A percentile compares a stretch with the other conserved stretches of the same genome.
Evolutionary conservation across 1,140 invertebrate genomes (phyloP).

Genomic region (Listronotus oregonensis): DNA sequence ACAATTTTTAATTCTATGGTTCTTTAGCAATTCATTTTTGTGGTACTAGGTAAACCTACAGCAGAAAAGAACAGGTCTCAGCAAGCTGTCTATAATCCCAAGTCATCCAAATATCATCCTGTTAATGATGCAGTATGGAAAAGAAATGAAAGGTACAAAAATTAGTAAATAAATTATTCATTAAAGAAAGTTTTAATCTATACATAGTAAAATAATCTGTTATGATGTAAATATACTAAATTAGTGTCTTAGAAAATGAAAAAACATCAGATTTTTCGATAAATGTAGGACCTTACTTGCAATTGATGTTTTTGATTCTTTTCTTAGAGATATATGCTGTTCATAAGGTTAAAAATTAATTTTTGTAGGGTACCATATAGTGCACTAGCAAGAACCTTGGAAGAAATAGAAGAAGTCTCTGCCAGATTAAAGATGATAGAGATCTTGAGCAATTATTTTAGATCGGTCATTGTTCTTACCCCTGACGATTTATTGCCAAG

Average conservation of each 20-base stretch:
- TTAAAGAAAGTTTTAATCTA: too few species aligned
- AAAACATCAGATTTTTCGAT: too few species aligned
- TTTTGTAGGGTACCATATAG: conserved; percentile 85
- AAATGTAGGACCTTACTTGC: too few species aligned
- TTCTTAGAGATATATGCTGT: too few species aligned
- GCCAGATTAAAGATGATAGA: conserved; percentile 93
- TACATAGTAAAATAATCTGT: too few species aligned
- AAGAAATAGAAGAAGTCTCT: conserved; percentile 88
- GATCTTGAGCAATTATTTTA: conserved; percentile 91
- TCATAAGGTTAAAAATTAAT: too few species aligned
- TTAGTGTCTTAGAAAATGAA: too few species aligned
- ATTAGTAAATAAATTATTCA: too few species aligned
- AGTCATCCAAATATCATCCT: conserved; percentile 81
- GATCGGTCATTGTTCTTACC: conserved; percentile 86
- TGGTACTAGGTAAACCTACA: conserved; percentile 4
- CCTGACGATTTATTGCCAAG: conserved; percentile 88
- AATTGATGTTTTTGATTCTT: too few species aligned
- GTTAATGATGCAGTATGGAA: conserved; percentile 90
- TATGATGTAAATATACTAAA: too few species aligned
- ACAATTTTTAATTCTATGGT: neutral
- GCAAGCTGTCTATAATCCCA: conserved; percentile 72
- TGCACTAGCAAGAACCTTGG: conserved; percentile 87
- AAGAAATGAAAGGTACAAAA: conserved; percentile 69
- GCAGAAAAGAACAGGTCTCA: neutral
- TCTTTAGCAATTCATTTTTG: neutral